phyloP scores from a whole-genome alignment of 2,113 vertebrate genomes.

The Melanocharis versteri region DNA sequence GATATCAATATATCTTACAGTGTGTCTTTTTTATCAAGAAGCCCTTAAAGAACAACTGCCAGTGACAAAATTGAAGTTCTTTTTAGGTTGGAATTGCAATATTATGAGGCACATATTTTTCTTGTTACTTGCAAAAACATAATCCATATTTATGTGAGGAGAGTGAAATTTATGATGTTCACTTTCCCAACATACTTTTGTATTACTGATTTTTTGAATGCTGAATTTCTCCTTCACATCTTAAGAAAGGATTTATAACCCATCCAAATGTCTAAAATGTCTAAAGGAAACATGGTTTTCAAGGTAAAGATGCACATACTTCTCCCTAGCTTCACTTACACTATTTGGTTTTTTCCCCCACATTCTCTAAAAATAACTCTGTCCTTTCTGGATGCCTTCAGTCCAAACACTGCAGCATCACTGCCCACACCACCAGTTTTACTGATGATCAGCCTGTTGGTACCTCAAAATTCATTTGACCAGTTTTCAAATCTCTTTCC shows the following conservation, averaged over 20 bases:
- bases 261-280: background rate
- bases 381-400: background rate
- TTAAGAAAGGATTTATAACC: background rate
- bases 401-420: background rate
- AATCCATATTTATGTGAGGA: background rate
- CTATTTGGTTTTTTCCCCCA: rapidly evolving
- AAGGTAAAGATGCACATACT: background rate
- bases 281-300: background rate
- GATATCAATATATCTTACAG: background rate
- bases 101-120: background rate
- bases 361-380: background rate
- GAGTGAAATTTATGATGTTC: background rate
- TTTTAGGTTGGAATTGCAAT: background rate
- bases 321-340: background rate
- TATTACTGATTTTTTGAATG: background rate
- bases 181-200: background rate
- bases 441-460: background rate
- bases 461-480: background rate
- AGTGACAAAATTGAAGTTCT: background rate
- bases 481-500: background rate
- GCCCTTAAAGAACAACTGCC: background rate
- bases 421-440: background rate
- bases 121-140: background rate
- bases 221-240: background rate
- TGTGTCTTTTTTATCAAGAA: background rate